A percentile compares a stretch with the other conserved stretches of the same genome.
Conservation (phyloP, 2,113 vertebrate species). For the Azemiops feae region DNA sequence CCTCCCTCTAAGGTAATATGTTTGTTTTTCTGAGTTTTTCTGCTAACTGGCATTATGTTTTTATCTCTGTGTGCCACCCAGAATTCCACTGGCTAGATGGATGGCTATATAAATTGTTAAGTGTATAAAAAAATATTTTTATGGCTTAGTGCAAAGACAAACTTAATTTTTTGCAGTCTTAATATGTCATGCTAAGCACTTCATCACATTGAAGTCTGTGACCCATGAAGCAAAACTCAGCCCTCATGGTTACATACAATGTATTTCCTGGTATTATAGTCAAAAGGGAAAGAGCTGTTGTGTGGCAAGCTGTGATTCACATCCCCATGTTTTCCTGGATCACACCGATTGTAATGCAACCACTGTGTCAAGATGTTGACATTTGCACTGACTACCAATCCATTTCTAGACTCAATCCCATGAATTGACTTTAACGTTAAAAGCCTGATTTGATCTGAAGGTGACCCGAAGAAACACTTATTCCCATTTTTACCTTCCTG, state of each 20-base stretch:
- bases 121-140: background rate
- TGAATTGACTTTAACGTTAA: background rate
- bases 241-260: background rate
- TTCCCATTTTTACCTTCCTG: background rate
- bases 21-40: background rate
- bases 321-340: background rate
- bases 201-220: background rate
- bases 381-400: background rate
- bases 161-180: background rate
- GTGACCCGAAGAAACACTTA: background rate
- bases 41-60: background rate
- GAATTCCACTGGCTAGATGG: background rate
- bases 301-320: background rate
- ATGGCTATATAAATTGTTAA: background rate
- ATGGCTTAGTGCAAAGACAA: background rate
- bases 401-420: background rate
- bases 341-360: background rate
- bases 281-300: background rate
- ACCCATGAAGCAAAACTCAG: background rate
- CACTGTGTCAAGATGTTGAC: background rate
- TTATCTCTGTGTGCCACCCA: background rate
- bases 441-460: background rate
- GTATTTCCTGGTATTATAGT: background rate
- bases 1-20: background rate
- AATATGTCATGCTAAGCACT: background rate